phyloP scores from a whole-genome alignment of 2,797 vertebrate genomes.

The Pampus argenteus region DNA sequence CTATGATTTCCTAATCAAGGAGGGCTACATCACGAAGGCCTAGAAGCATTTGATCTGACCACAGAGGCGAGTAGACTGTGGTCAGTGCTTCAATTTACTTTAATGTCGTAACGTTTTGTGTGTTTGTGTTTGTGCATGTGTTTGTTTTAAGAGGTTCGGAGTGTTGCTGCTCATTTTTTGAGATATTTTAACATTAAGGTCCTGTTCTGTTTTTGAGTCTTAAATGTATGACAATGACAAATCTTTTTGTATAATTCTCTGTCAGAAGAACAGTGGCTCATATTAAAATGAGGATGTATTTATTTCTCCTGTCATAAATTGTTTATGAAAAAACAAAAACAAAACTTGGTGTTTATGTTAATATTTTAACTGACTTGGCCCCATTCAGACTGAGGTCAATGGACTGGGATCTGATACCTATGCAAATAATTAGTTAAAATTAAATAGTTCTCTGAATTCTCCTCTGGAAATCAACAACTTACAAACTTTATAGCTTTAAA shows the following conservation, averaged over 20 bases:
- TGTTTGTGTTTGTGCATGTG: constrained; percentile 15
- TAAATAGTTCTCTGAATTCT: too few species aligned
- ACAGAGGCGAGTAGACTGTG: not conserved
- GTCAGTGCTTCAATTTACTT: constrained; percentile 12
- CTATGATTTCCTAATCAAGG: constrained; percentile 98
- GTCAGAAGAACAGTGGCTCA: constrained; percentile 33
- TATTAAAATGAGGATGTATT: constrained; percentile 47
- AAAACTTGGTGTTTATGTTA: not conserved
- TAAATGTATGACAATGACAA: constrained; percentile 37
- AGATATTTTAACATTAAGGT: constrained; percentile 43
- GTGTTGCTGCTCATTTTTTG: constrained; percentile 45
- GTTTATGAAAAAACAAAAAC: constrained; percentile 28
- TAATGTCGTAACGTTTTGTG: constrained; percentile 16
- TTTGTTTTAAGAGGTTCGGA: constrained; percentile 39
- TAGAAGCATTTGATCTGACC: constrained; percentile 63
- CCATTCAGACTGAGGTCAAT: not conserved
- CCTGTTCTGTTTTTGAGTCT: constrained; percentile 31
- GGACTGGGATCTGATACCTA: not conserved
- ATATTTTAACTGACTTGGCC: not conserved
- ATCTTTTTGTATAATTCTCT: constrained; percentile 43
- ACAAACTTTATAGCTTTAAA: constrained; percentile 1
- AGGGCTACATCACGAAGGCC: constrained; percentile 96
- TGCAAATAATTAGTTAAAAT: not conserved
- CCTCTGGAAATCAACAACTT: not conserved
- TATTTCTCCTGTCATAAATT: constrained; percentile 64